Percentiles rank a stretch among this genome's conserved stretches.
phyloP scores from a whole-genome alignment of 2,797 vertebrate genomes.

The Huso huso region DNA sequence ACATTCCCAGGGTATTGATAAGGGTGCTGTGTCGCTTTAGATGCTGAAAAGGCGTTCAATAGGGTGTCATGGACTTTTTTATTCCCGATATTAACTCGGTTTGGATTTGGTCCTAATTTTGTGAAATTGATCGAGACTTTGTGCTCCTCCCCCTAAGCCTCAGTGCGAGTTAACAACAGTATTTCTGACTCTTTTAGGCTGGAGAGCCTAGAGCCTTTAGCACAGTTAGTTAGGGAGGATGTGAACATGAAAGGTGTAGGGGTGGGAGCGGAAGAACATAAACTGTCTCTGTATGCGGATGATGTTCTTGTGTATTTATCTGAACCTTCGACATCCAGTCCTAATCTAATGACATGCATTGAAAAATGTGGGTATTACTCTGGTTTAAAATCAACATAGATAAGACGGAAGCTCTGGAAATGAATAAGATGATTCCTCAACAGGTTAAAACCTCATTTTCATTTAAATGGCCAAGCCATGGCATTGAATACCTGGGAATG shows the following conservation, averaged over 20 bases:
- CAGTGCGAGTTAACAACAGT: not conserved
- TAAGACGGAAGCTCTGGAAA: not conserved
- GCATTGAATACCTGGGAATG: not conserved
- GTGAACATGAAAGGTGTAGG: not conserved
- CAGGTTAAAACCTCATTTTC: not conserved
- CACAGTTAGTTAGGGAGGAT: not conserved
- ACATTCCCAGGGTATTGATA: no score
- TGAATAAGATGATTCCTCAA: not conserved
- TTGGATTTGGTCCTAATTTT: no score
- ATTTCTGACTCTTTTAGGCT: not conserved
- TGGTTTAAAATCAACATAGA: not conserved
- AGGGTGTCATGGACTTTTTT: no score
- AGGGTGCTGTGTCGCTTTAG: no score
- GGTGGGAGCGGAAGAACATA: not conserved
- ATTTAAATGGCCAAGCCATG: not conserved
- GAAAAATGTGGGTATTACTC: not conserved
- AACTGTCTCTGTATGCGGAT: constrained; percentile 1
- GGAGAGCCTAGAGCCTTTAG: not conserved
- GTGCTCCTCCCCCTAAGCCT: no score
- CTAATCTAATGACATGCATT: not conserved
- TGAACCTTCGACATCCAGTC: not conserved
- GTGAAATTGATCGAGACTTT: no score
- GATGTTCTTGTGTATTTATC: not conserved
- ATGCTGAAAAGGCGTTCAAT: no score
- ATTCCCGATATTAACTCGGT: no score